These are phyloP conservation scores for Melieria omissa DNA, from an alignment of 2,888 invertebrate species.

Conservation along the genomic window DNA sequence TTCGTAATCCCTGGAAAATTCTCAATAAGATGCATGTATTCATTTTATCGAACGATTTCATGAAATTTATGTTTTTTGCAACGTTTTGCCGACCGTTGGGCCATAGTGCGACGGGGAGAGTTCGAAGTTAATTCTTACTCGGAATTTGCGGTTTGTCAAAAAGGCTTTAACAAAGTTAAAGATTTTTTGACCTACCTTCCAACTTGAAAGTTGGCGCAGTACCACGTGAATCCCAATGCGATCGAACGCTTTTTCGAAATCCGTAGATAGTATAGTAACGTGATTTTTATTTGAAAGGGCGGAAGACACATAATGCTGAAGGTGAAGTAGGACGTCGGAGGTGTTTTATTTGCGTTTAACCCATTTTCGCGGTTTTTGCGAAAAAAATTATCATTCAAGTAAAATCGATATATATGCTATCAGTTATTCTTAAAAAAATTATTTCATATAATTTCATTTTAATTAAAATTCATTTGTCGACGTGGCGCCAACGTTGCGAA, in stretches of 20 bases:
- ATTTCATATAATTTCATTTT: too few species aligned
- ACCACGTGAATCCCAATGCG: conserved; percentile 28
- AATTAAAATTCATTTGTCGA: too few species aligned
- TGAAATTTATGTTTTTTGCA: too few species aligned
- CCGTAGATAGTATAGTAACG: conserved; percentile 18
- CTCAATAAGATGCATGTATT: too few species aligned
- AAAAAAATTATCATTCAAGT: too few species aligned
- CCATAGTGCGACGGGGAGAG: conserved; percentile 29
- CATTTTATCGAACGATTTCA: too few species aligned
- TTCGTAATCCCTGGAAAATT: too few species aligned
- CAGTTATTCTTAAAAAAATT: too few species aligned
- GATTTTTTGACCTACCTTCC: conserved; percentile 28
- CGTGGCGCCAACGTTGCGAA: too few species aligned
- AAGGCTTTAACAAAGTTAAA: conserved; percentile 31
- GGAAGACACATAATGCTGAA: conserved; percentile 17
- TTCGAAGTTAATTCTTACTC: conserved; percentile 15
- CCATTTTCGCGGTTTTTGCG: too few species aligned
- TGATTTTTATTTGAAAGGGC: conserved; percentile 33
- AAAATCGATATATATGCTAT: too few species aligned
- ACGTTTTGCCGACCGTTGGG: too few species aligned
- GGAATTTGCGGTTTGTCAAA: conserved; percentile 35
- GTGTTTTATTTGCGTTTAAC: conserved; percentile 19
- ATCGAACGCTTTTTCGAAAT: conserved; percentile 33
- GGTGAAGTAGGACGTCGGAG: conserved; percentile 18
- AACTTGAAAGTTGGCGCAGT: conserved; percentile 22